Percentiles rank a stretch among this genome's conserved stretches.
Evolutionary conservation across 2,888 invertebrate genomes (phyloP).

Genomic region (Diabrotica balteata): DNA sequence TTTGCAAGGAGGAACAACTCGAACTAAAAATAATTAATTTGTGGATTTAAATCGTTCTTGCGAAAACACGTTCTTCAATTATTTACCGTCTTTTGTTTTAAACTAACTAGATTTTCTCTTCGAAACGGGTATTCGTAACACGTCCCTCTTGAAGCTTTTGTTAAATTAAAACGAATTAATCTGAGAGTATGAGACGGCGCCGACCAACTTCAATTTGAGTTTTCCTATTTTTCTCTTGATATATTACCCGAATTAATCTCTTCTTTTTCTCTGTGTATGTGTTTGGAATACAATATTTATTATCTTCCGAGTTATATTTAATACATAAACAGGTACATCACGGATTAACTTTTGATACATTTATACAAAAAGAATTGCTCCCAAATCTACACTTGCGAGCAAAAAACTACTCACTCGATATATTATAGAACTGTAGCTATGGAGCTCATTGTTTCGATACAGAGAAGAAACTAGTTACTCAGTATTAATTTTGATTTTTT

Average conservation of each 20-base stretch:
- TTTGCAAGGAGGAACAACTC: slow-evolving; percentile 46
- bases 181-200: slow-evolving; percentile 44
- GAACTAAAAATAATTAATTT: slow-evolving; percentile 53
- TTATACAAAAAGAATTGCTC: no score
- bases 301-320: no score
- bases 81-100: slow-evolving; percentile 56
- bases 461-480: no score
- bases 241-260: slow-evolving; percentile 43
- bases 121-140: slow-evolving; percentile 51
- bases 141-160: slow-evolving; percentile 52
- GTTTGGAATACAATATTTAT: slow-evolving; percentile 24
- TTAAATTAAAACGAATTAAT: slow-evolving; percentile 55
- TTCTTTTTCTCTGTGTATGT: slow-evolving; percentile 31
- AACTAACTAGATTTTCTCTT: slow-evolving; percentile 52
- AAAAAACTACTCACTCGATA: no score
- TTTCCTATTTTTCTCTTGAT: slow-evolving; percentile 44
- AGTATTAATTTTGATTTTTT: no score
- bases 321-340: no score
- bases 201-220: slow-evolving; percentile 44
- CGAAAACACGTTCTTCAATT: slow-evolving; percentile 54
- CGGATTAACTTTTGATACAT: no score
- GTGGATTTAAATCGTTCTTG: slow-evolving; percentile 48
- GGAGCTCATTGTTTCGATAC: no score
- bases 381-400: no score
- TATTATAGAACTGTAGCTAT: no score